A percentile compares a stretch with the other conserved stretches of the same genome.
These are phyloP conservation scores for Pogonocherus hispidulus DNA, from an alignment of 2,888 invertebrate species.

Conservation along the genomic window DNA sequence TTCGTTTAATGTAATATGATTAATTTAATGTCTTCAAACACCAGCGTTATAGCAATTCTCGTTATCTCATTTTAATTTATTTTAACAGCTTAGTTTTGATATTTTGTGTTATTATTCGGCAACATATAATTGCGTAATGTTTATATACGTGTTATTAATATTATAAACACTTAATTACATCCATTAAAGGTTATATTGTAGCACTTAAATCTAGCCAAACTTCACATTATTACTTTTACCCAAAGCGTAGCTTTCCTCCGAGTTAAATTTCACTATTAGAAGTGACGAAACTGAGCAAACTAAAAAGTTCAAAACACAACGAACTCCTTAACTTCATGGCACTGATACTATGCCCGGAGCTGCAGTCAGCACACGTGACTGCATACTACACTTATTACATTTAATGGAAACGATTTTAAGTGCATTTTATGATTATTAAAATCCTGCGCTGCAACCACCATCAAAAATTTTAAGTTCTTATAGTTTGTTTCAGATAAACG, in stretches of 20 bases:
- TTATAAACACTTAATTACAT: no score
- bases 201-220: no score
- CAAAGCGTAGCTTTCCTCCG: conserved; percentile 13
- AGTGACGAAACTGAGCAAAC: conserved; percentile 49
- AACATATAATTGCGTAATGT: no score
- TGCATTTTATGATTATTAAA: conserved; percentile 58
- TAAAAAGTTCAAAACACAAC: conserved; percentile 42
- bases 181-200: no score
- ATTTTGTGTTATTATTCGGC: no score
- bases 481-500: neutral
- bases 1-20: no score
- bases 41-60: no score
- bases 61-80: no score
- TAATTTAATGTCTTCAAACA: no score
- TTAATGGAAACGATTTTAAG: conserved; percentile 59
- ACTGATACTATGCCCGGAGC: conserved; percentile 39
- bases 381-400: conserved; percentile 57
- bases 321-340: conserved; percentile 40
- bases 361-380: conserved; percentile 43
- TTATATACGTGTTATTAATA: no score
- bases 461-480: conserved; percentile 7
- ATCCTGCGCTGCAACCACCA: conserved; percentile 30
- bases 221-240: no score
- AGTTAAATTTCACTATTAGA: conserved; percentile 47
- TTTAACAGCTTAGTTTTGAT: no score